These are phyloP conservation scores for Misgurnus anguillicaudatus DNA, from an alignment of 2,113 vertebrate species.

Conservation along the genomic window DNA sequence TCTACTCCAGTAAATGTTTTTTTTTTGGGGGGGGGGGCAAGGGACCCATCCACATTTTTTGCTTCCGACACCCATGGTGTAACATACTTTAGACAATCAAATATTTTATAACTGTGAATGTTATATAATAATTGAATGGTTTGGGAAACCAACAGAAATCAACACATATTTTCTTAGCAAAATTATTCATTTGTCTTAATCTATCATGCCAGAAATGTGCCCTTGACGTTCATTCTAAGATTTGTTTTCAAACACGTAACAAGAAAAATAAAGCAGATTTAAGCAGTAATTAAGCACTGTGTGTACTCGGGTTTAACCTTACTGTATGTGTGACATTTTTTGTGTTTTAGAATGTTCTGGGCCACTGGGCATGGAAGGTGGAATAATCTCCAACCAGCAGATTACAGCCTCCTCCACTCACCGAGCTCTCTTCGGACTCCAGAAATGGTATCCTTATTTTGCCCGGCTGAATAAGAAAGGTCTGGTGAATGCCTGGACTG, in stretches of 20 bases:
- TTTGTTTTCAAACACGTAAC: not conserved
- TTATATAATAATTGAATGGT: too few relatives aligned
- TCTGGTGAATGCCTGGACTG: conserved; percentile 98
- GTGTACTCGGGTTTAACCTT: not conserved
- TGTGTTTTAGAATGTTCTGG: conserved; percentile 87
- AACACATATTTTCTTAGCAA: too few relatives aligned
- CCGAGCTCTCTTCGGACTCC: conserved; percentile 94
- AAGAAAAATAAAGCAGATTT: not conserved
- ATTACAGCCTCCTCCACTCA: conserved; percentile 98
- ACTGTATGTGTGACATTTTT: not conserved
- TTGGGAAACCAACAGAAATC: conserved; percentile 21
- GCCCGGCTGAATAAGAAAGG: conserved; percentile 98
- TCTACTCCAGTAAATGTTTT: too few relatives aligned
- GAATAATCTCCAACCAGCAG: conserved; percentile 98
- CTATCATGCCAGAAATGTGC: too few relatives aligned
- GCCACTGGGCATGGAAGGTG: conserved; percentile 95
- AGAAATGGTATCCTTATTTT: conserved; percentile 99
- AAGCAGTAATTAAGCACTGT: not conserved
- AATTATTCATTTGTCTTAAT: too few relatives aligned
- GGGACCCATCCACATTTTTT: too few relatives aligned
- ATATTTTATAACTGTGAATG: too few relatives aligned
- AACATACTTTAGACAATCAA: too few relatives aligned
- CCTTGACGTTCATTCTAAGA: not conserved
- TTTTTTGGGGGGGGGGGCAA: too few relatives aligned
- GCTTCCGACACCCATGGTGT: too few relatives aligned